phyloP scores from a whole-genome alignment of 2,797 vertebrate genomes.

The Notolepis coatsorum region DNA sequence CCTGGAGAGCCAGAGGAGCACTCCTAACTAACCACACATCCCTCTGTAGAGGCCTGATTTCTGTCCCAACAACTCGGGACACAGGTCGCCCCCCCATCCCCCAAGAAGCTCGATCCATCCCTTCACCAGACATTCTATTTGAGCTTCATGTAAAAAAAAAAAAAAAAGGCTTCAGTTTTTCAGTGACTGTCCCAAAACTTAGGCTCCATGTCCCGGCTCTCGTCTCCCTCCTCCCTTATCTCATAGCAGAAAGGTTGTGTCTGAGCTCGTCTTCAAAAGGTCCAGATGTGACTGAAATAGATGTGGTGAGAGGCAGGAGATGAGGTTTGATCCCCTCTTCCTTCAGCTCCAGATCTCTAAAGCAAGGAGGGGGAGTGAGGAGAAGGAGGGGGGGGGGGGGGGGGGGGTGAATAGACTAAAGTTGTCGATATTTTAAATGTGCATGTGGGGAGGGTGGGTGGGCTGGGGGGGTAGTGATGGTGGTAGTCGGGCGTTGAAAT shows the following conservation, averaged over 20 bases:
- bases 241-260: constrained; percentile 43
- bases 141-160: too few species aligned
- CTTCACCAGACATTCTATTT: constrained; percentile 24
- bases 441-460: constrained; percentile 12
- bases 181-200: constrained; percentile 33
- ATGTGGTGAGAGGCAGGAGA: constrained; percentile 32
- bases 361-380: neutral
- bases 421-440: too few species aligned
- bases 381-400: neutral
- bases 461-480: constrained; percentile 31
- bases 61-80: constrained; percentile 13
- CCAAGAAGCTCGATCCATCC: constrained; percentile 13
- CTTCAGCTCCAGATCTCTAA: neutral
- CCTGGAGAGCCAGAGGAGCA: constrained; percentile 46
- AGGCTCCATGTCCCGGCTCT: constrained; percentile 23
- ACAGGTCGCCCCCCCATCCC: constrained; percentile 33
- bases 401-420: too few species aligned
- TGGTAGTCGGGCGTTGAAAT: constrained; percentile 37
- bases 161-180: constrained; percentile 29
- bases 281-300: constrained; percentile 41
- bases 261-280: constrained; percentile 49
- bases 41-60: constrained; percentile 53
- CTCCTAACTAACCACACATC: constrained; percentile 40
- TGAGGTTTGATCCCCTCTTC: constrained; percentile 26
- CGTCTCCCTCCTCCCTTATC: constrained; percentile 12